Base-by-base conservation (phyloP, 2,888 invertebrate genomes). In the Idaea straminata region DNA sequence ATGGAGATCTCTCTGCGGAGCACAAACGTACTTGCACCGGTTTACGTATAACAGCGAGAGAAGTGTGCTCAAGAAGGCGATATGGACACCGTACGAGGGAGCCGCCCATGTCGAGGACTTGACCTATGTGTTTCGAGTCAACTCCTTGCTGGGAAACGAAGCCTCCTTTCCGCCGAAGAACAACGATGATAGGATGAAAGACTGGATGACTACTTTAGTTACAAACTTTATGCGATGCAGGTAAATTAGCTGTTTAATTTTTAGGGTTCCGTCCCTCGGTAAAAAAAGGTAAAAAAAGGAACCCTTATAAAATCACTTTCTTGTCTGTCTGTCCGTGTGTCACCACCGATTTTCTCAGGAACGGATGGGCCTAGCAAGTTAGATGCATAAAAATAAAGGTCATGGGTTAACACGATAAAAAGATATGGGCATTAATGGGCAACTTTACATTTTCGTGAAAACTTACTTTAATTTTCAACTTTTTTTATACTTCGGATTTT, bases 101-200 rank as follows among this genome's bases (percentile, higher is more conserved):
- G 74, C 74, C 1, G 72, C 65, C 5, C 93, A 93, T 65, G 85
- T 87, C 3, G 93, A 93, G 71, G 93, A 93, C 72, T 70, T 93
- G 73, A 86, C 87, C 0, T 88, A 86, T 61, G 71, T 93, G 13
- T 91, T 93, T 15, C 66, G 70, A 13, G 62, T 59, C 1, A 72
- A 71, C 59, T 68, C 68, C 0, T 35, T 72, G 58, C 15, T 74
- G 6, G 68, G 67, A 3, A 61, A 73, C 35, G 38, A 69, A 61
- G 59, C 67, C 3, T 69, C 71, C 4, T 66, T 72, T 36, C 70
- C 73, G n/a, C 59, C 69, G 60, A 61, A 67, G 61, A 64, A 58
- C 59, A 61, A 68, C 15, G 78, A 79, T 58, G 73, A 74, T 5
- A n/a, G 15, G 5, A 77, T 77, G 77, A 75, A 68, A 69, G 62